Percentiles rank a stretch among this genome's conserved stretches.
These are phyloP conservation scores for Antechinus flavipes DNA, from an alignment of 2,113 vertebrate genomes.

Conservation along the genomic window DNA sequence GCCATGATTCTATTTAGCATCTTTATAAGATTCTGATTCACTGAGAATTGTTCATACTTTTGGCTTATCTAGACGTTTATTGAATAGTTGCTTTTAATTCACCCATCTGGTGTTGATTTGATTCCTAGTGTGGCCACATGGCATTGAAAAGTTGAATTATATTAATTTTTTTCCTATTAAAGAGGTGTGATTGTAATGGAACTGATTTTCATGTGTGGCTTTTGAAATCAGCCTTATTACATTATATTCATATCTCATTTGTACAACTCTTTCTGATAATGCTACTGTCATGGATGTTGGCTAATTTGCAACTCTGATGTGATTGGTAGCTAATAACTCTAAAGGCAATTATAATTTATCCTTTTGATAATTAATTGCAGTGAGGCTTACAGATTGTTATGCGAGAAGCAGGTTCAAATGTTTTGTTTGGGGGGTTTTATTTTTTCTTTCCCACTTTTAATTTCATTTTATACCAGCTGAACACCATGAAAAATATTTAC, in stretches of 20 bases:
- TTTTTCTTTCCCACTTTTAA: not conserved
- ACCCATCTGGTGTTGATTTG: slow-evolving; percentile 58
- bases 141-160: slow-evolving; percentile 63
- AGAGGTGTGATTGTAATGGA: slow-evolving; percentile 51
- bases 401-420: not conserved
- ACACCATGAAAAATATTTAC: not conserved
- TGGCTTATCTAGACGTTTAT: slow-evolving; percentile 50
- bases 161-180: slow-evolving; percentile 51
- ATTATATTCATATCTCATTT: slow-evolving; percentile 8
- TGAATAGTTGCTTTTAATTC: slow-evolving; percentile 68
- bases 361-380: not conserved
- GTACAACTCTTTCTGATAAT: not conserved
- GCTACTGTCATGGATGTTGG: not conserved
- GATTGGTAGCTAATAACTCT: not conserved
- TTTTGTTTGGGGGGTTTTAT: not conserved
- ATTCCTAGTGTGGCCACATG: slow-evolving; percentile 33
- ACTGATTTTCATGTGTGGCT: slow-evolving; percentile 32
- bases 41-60: slow-evolving; percentile 55
- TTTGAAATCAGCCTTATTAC: slow-evolving; percentile 34
- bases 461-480: not conserved
- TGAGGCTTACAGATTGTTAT: not conserved
- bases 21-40: slow-evolving; percentile 35
- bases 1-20: slow-evolving; percentile 34
- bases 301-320: not conserved
- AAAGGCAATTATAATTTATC: not conserved